Percentiles rank a stretch among this genome's conserved stretches.
These are phyloP conservation scores for Aleiodes leptofemur DNA, from an alignment of 2,888 invertebrate species.

Conservation along the genomic window DNA sequence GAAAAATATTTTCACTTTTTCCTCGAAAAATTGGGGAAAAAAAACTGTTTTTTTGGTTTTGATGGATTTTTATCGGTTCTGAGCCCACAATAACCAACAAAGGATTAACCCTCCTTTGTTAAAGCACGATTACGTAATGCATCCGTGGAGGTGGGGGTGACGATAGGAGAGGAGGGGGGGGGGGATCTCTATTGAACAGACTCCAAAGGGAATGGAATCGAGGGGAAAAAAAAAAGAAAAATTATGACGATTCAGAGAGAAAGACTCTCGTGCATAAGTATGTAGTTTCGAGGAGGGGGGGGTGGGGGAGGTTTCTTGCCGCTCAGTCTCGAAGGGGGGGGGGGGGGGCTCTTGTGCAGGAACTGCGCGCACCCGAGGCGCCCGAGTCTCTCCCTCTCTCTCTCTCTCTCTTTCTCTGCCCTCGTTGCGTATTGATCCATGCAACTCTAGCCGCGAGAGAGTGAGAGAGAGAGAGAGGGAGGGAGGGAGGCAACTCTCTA, in stretches of 20 bases:
- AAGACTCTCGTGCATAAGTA: neutral
- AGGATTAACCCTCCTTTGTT: too few species aligned
- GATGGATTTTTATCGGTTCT: too few species aligned
- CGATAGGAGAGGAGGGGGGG: too few species aligned
- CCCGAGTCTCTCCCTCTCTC: neutral
- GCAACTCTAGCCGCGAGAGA: constrained; percentile 47
- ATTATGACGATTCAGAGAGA: neutral
- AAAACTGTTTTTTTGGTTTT: too few species aligned
- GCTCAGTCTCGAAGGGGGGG: too few species aligned
- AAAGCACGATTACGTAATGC: too few species aligned
- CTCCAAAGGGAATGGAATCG: neutral
- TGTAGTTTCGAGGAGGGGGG: neutral
- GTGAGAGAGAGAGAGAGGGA: constrained; percentile 11
- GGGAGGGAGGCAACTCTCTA: constrained; percentile 47
- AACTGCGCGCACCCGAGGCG: constrained; percentile 15
- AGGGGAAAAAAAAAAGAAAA: neutral
- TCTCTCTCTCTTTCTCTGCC: constrained; percentile 59
- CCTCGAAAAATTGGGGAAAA: too few species aligned
- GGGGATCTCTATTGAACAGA: too few species aligned
- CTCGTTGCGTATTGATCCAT: constrained; percentile 74
- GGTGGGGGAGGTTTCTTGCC: too few species aligned
- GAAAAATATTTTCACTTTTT: too few species aligned
- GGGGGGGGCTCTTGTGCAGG: neutral
- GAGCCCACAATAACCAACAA: too few species aligned
- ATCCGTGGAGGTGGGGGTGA: too few species aligned